Base-by-base conservation (phyloP, 1,140 invertebrate species). In the Xylocopa sonorina region DNA sequence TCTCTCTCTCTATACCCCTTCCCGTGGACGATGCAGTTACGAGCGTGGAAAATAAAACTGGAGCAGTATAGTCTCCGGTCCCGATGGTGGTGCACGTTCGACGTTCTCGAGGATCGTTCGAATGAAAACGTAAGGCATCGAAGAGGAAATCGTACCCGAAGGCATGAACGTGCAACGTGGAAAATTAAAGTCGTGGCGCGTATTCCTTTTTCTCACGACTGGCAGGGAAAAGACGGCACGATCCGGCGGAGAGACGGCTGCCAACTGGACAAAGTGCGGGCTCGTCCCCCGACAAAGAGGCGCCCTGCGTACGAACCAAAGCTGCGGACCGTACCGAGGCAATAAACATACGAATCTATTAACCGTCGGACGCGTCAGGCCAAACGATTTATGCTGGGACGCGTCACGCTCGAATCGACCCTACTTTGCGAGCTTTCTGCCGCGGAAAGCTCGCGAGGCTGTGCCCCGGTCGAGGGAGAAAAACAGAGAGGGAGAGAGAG, bases 291-390 rank as follows among this genome's bases (percentile, higher is more conserved):
- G 78, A 71, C 78, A 58, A 57, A 38, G 62, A 62, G 74, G 53
- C 62, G 60, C 80, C 46, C 62, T 24, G 29, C 18, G 34, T 46
- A 50, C 46, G 34, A 43, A 27, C 34, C n/a, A 21, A 27, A 9
- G 21, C 27, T 50, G 21, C 46, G 21, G 34, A 74, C 18, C 46
- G 18, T 63, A 16, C 18, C 12, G 0, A 27, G 34, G 18, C 34
- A 53, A 66, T 58, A 69, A 77, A 69, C 74, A 58, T 77, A 77
- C 51, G 38, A 68, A 77, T 77, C 64, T 77, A 68, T 77, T 77
- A 77, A 24, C 72, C 72, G 18, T n/a, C 7, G 63, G 51, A 46
- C 34, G 27, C 27, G 67, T 38, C 21, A 27, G 51, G n/a, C 50
- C 63, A 38, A 77, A 48, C 10, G 24, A 68, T 77, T 69, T 77